A percentile compares a stretch with the other conserved stretches of the same genome.
phyloP scores from a whole-genome alignment of 2,888 invertebrate species.

The Drosophila prolongata region DNA sequence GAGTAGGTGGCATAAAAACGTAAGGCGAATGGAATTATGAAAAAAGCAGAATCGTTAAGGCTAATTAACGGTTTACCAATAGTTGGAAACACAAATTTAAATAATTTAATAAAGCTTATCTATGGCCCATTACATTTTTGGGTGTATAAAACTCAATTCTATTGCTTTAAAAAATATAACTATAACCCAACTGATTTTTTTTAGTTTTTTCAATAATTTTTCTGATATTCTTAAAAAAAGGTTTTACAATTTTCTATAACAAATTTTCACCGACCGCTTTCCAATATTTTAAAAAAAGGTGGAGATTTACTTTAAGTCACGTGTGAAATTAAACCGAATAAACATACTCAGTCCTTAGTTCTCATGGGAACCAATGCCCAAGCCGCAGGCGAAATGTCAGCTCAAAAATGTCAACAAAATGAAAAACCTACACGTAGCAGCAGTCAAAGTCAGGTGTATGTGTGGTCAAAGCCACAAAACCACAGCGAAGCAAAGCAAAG shows the following conservation, averaged over 20 bases:
- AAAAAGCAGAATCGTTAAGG: background rate
- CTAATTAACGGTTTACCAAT: background rate
- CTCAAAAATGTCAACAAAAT: conserved; percentile 41
- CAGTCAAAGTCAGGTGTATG: conserved; percentile 30
- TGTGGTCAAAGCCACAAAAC: conserved; percentile 39
- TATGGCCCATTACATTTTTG: too few species aligned
- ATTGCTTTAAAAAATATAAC: too few species aligned
- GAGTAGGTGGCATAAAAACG: background rate
- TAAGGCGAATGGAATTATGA: background rate
- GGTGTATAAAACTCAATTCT: too few species aligned
- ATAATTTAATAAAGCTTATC: too few species aligned
- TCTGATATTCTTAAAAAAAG: too few species aligned
- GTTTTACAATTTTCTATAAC: too few species aligned
- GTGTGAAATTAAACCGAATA: conserved; percentile 12
- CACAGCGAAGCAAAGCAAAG: conserved; percentile 21
- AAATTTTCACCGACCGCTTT: too few species aligned
- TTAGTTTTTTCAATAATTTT: too few species aligned
- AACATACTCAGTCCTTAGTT: conserved; percentile 3
- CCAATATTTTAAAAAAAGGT: background rate
- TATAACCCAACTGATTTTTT: too few species aligned
- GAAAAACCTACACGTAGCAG: conserved; percentile 32
- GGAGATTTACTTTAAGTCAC: background rate
- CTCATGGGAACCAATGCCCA: conserved; percentile 2
- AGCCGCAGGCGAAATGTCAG: conserved; percentile 21
- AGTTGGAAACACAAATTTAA: background rate